Conservation (phyloP, 92 coral and sea anemone species). For the Epizoanthus rinbou region DNA sequence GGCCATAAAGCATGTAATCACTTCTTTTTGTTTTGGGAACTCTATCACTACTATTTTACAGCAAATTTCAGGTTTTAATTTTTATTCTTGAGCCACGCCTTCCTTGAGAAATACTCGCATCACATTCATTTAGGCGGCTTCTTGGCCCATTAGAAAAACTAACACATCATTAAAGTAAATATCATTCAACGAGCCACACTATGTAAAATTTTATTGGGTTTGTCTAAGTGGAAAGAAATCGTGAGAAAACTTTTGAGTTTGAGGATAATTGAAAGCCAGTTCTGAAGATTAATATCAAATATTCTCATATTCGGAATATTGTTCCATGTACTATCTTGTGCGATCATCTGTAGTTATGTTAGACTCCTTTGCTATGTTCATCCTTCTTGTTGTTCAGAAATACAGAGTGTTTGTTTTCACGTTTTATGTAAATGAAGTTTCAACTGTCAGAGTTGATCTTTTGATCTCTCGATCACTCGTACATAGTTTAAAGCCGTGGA, state of each 20-base stretch:
- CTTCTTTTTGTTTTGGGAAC: constrained; percentile 28
- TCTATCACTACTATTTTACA: constrained; percentile 11
- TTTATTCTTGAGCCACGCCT: constrained; percentile 23
- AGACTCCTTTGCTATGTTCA: background rate
- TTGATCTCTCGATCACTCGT: constrained; percentile 38
- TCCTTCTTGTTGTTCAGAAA: background rate
- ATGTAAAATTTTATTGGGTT: constrained; percentile 13
- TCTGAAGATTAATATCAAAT: background rate
- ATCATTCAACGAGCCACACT: constrained; percentile 12
- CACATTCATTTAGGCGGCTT: background rate
- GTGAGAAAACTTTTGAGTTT: background rate
- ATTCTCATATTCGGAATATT: background rate
- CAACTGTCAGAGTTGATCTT: constrained; percentile 18
- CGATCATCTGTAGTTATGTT: constrained; percentile 1
- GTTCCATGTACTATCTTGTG: background rate
- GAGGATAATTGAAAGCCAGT: background rate
- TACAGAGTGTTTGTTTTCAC: constrained; percentile 7
- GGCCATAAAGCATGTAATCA: constrained; percentile 35
- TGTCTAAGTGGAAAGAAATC: background rate
- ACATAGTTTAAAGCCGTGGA: background rate
- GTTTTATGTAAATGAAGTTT: constrained; percentile 19
- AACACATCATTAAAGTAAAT: background rate
- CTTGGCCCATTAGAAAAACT: constrained; percentile 27
- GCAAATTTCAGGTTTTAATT: constrained; percentile 6
- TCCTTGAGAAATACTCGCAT: background rate